phyloP scores from a whole-genome alignment of 2,888 invertebrate species.

The Lycaena phlaeas region DNA sequence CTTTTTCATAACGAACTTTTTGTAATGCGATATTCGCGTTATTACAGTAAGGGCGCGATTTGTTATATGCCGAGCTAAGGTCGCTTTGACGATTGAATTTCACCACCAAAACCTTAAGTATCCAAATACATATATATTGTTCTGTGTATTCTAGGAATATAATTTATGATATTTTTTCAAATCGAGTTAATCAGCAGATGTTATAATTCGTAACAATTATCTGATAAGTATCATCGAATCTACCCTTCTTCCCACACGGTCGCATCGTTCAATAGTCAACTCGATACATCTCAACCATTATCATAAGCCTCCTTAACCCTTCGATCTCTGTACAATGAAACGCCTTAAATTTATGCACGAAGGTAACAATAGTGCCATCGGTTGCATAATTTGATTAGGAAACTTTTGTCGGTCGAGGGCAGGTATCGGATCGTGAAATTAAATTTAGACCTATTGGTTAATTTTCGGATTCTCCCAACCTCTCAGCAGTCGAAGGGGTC shows the following conservation, averaged over 20 bases:
- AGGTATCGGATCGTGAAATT: conserved; percentile 71
- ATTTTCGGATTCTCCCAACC: conserved; percentile 64
- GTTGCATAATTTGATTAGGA: conserved; percentile 71
- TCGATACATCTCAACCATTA: conserved; percentile 53
- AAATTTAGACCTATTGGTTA: conserved; percentile 71
- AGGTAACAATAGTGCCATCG: conserved; percentile 59
- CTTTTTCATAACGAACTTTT: conserved; percentile 69
- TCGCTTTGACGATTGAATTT: conserved; percentile 54
- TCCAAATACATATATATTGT: too few relatives aligned
- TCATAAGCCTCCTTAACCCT: conserved; percentile 54
- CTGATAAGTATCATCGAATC: conserved; percentile 63
- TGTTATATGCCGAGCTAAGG: too few relatives aligned
- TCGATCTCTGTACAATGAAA: conserved; percentile 57
- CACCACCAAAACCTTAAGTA: conserved; percentile 24
- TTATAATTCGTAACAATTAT: conserved; percentile 65
- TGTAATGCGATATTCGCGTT: conserved; percentile 65
- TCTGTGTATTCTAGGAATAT: too few relatives aligned
- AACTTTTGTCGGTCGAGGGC: conserved; percentile 59
- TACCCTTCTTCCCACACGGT: conserved; percentile 68
- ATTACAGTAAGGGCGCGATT: conserved; percentile 63
- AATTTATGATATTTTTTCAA: conserved; percentile 3
- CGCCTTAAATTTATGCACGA: conserved; percentile 67
- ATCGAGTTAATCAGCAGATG: conserved; percentile 28
- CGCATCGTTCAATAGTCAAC: conserved; percentile 49
- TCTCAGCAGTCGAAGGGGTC: conserved; percentile 47